Evolutionary conservation across 2,888 invertebrate species (phyloP), one percentile per base, ranked within the genome.

Genomic region (Pelosia muscerda): DNA sequence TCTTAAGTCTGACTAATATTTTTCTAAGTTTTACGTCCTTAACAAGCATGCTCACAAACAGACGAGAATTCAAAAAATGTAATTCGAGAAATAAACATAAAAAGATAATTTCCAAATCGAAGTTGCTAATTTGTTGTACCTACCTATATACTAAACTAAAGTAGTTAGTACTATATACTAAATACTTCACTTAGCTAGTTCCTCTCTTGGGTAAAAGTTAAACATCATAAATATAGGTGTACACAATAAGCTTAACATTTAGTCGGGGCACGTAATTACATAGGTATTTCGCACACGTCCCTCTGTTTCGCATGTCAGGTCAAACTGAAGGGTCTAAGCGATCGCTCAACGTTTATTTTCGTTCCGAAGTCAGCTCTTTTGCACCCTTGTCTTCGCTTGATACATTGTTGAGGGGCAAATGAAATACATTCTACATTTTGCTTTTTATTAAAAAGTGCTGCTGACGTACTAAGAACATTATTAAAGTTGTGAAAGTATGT

Each of bases 311-410:
- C 79, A 74, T 83, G 86, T 87, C 86, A 87, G 81, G 78, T 77
- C 83, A 81, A 81, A 84, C 79, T 84, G 86, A 86, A 85, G 85
- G 89, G 88, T 84, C 86, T 86, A 86, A 88, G 83, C 88, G 88
- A 91, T 91, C 91, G 88, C 88, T 92, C 90, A 90, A 87, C 89
- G 89, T 89, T 90, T 89, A 90, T 91, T 92, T 90, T 92, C 89
- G 90, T 91, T 90, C 88, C 85, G 82, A 81, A 86, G 88, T 88
- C 86, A 86, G 90, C 89, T 90, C 86, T 88, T 91, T 90, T 89
- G 84, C 88, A 92, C 93, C 93, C 93, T 90, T 88, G 92, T 92
- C 92, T 92, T 84, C 85, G 71, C 88, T 87, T 93, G 92, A 92
- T 92, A 90, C 91, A 92, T 92, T 85, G 92, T 88, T 90, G 88